These are phyloP conservation scores for Drymodes brunneopygia DNA, from an alignment of 2,113 vertebrate species.

Conservation along the genomic window DNA sequence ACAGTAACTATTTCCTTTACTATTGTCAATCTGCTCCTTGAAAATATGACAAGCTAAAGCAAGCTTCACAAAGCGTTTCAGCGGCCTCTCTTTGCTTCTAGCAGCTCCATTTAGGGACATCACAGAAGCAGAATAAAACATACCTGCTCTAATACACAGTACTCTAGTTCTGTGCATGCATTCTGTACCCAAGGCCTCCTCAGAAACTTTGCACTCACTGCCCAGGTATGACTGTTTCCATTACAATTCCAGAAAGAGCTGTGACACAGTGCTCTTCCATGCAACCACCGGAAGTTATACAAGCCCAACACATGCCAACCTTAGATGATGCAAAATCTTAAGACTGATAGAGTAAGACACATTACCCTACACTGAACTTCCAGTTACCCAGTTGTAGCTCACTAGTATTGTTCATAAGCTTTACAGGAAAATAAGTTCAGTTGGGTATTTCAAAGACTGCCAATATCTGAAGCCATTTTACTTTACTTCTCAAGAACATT, in stretches of 20 bases:
- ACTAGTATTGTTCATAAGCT: not conserved
- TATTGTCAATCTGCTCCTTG: not conserved
- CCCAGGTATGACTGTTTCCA: not conserved
- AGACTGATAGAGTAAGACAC: not conserved
- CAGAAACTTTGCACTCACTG: not conserved
- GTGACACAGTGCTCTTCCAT: not conserved
- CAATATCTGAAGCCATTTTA: not conserved
- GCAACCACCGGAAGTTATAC: not conserved
- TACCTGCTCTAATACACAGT: not conserved
- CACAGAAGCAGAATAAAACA: not conserved
- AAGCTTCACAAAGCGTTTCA: not conserved
- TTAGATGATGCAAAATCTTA: not conserved
- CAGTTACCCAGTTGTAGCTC: not conserved
- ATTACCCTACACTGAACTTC: not conserved
- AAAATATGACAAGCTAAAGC: not conserved
- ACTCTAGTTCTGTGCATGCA: rapidly evolving
- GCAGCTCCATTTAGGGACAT: not conserved
- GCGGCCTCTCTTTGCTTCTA: not conserved
- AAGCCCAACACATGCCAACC: not conserved
- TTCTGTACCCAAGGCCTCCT: not conserved
- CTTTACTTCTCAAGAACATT: no score
- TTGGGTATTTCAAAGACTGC: not conserved
- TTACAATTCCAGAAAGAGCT: not conserved
- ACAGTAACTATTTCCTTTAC: not conserved
- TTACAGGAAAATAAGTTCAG: not conserved